phyloP scores from a whole-genome alignment of 2,888 invertebrate species.

The Leptinotarsa peninsularis region DNA sequence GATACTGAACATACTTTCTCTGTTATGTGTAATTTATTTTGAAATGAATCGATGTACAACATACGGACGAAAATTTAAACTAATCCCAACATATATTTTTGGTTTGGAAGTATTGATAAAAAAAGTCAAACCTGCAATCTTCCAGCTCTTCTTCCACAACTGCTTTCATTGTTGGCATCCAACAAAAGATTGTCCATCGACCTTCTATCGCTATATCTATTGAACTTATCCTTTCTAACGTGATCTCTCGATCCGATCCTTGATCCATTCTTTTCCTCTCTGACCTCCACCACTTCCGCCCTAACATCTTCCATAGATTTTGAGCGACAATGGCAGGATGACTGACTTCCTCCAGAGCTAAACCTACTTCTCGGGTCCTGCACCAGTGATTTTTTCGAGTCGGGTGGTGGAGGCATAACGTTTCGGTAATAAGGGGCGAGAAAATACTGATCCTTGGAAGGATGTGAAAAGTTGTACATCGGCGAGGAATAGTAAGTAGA shows the following conservation, averaged over 20 bases:
- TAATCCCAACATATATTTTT: neutral
- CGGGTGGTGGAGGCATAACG: conserved; percentile 73
- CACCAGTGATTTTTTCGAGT: conserved; percentile 60
- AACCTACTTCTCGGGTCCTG: conserved; percentile 57
- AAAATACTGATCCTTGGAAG: conserved; percentile 72
- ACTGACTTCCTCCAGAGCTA: conserved; percentile 30
- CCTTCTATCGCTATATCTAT: conserved; percentile 65
- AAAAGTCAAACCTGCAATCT: conserved; percentile 68
- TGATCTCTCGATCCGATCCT: neutral
- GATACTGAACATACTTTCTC: no score
- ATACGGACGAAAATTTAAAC: no score
- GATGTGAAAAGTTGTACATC: conserved; percentile 67
- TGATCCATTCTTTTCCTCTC: conserved; percentile 67
- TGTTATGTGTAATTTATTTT: no score
- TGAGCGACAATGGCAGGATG: conserved; percentile 70
- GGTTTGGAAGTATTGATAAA: neutral
- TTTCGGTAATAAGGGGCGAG: conserved; percentile 77
- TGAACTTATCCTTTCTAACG: conserved; percentile 58
- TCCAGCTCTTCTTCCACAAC: conserved; percentile 61
- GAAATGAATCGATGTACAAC: no score
- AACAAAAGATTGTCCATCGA: conserved; percentile 79
- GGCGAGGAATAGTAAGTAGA: conserved; percentile 70
- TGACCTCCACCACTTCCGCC: conserved; percentile 68
- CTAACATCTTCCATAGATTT: conserved; percentile 81
- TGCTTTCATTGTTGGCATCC: conserved; percentile 66